Evolutionary conservation across 2,113 vertebrate genomes (phyloP), one percentile per base, ranked within the genome.

Genomic region (Platichthys flesus): DNA sequence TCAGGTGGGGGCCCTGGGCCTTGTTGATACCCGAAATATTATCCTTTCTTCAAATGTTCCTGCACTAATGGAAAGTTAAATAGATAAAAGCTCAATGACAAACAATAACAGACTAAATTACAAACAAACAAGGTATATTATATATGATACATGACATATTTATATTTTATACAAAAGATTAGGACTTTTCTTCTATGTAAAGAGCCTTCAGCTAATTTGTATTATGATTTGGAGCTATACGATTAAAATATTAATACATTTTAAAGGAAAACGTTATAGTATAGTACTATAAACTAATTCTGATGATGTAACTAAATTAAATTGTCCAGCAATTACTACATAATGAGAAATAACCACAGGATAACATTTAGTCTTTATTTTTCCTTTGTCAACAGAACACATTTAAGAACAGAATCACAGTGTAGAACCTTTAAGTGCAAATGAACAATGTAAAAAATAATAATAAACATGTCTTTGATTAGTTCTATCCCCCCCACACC

Each of bases 351-450:
- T 61, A 63, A 10, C 6, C 47, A 64, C 20, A 69, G 23, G 1
- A 23, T 2, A 26, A 51, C 6, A 52, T 74, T 57, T 55, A 87
- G 79, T 24, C 47, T 87, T 85, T 82, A 83, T 86, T 90, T 74
- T 80, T 62, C 26, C 31, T 73, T 67, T 67, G 10, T 81, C 49
- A 89, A 80, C 74, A 80, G 10, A 85, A 37, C 85, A 89, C 76
- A 86, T 9, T 58, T 35, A 86, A 67, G 67, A 83, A 78, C 69
- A 76, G 70, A 83, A 80, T 91, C 89, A 90, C 91, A 94, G 91
- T 92, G 88, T 88, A 66, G 16, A 78, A 85, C 63, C 49, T 74
- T 86, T 63, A 87, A 91, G 91, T 92, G 91, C 89, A 91, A 90
- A 86, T 76, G 20, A 92, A 83, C 62, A 83, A 71, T 31, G 49